phyloP scores from a whole-genome alignment of 2,888 invertebrate genomes.

The Eupithecia inturbata region DNA sequence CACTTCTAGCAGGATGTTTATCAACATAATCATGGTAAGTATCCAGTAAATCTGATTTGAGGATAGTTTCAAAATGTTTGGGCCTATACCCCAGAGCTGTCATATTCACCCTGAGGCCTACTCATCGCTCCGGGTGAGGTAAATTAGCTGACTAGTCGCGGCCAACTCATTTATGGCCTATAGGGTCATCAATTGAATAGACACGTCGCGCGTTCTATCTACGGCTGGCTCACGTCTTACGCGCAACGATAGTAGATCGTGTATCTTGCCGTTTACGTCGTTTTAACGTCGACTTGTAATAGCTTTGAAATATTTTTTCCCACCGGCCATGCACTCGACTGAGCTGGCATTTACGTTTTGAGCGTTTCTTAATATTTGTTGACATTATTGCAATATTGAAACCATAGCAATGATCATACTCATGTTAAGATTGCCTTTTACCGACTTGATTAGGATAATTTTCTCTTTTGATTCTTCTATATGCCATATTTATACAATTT shows the following conservation, averaged over 20 bases:
- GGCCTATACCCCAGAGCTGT: not conserved
- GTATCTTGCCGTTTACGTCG: not conserved
- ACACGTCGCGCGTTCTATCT: not conserved
- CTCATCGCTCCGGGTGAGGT: not conserved
- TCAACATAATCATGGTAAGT: not conserved
- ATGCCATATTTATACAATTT: conserved; percentile 13
- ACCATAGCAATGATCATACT: not conserved
- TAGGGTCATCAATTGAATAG: not conserved
- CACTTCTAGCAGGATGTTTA: not conserved
- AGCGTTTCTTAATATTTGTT: not conserved
- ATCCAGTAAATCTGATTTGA: not conserved
- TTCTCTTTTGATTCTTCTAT: not conserved
- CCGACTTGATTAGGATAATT: not conserved
- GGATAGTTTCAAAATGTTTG: not conserved
- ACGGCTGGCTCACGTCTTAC: not conserved
- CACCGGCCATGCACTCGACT: not conserved
- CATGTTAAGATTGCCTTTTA: not conserved
- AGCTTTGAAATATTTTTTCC: not conserved
- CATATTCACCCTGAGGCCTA: not conserved
- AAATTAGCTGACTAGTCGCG: not conserved
- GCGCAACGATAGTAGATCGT: not conserved
- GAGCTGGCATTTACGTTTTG: not conserved
- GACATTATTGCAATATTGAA: not conserved
- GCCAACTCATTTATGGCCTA: not conserved
- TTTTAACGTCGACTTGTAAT: not conserved